Evolutionary conservation across 2,888 invertebrate genomes (phyloP), one percentile per base, ranked within the genome.

Genomic region (Hemaris fuciformis): DNA sequence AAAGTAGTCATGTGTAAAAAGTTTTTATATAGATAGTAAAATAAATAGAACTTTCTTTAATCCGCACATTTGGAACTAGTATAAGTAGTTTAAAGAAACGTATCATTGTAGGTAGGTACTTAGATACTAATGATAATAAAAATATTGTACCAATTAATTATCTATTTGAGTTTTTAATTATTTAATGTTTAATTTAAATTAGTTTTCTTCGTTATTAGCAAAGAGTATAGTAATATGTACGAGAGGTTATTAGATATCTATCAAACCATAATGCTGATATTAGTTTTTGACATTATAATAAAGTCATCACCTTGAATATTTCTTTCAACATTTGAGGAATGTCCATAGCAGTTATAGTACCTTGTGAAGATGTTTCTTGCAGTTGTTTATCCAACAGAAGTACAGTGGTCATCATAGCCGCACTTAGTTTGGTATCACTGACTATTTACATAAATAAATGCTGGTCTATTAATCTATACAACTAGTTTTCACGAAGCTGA

Each of bases 371-470:
- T 10, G 76, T 76, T 0, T 66, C 74, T 1, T 84, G 81, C 31
- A 77, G 76, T 63, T 81, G 81, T 15, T 61, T 80, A 10, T 70
- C 80, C 0, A 71, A 63, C 1, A 73, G 72, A 8, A 75, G 72
- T 53, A 73, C 82, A 0, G 73, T 84, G 2, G 74, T 73, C 1
- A 61, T 83, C 0, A 85, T 88, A 65, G 79, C 88, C 7, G 62
- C 85, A 2, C 73, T 86, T 58, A 81, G 83, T 72, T 75, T 87
- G 74, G 88, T 88, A 66, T 63, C 83, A 75, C 31, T 45, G 10
- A 13, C 22, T 15, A 31, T 45, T 45, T 20, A 45, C n/a, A 41
- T 45, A 10, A 4, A 38, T 38, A 34, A 10, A 10, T 43, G 2
- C 1, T 13, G 20, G 1, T 5, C 8, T 42, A 18, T 18, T 7